Conservation (phyloP, 2,888 invertebrate species). For the Tanypteryx hageni region DNA sequence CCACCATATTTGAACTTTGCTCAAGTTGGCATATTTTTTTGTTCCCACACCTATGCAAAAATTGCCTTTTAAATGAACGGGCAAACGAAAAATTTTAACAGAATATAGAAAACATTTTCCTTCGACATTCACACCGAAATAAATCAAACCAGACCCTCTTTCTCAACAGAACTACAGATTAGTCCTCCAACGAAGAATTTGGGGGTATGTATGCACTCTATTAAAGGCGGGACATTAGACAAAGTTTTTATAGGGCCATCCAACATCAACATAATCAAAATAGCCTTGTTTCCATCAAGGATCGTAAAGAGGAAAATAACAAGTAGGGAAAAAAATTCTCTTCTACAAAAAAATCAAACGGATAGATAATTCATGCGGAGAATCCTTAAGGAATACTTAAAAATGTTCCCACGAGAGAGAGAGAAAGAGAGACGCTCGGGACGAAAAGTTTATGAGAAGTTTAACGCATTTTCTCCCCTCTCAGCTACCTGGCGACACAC, state of each 20-base stretch:
- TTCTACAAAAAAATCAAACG: neutral
- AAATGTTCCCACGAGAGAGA: neutral
- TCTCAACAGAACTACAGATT: neutral
- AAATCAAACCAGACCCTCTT: neutral
- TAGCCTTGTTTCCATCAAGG: neutral
- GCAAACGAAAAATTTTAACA: neutral
- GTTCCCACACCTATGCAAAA: neutral
- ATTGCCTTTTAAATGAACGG: neutral
- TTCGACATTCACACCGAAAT: neutral
- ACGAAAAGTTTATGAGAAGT: neutral
- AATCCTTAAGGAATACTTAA: neutral
- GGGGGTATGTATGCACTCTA: too few relatives aligned
- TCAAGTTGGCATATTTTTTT: neutral
- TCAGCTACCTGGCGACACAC: conserved; percentile 7
- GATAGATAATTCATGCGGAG: conserved; percentile 8
- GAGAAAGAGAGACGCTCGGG: neutral
- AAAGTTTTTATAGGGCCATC: neutral
- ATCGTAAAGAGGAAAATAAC: neutral
- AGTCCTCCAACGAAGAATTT: neutral
- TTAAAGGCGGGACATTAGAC: too few relatives aligned
- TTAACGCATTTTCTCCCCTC: neutral
- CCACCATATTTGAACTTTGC: neutral
- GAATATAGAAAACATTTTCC: neutral
- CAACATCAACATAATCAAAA: neutral
- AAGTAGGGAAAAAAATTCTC: neutral